phyloP scores from a whole-genome alignment of 2,797 vertebrate species.

The Mycteria americana region DNA sequence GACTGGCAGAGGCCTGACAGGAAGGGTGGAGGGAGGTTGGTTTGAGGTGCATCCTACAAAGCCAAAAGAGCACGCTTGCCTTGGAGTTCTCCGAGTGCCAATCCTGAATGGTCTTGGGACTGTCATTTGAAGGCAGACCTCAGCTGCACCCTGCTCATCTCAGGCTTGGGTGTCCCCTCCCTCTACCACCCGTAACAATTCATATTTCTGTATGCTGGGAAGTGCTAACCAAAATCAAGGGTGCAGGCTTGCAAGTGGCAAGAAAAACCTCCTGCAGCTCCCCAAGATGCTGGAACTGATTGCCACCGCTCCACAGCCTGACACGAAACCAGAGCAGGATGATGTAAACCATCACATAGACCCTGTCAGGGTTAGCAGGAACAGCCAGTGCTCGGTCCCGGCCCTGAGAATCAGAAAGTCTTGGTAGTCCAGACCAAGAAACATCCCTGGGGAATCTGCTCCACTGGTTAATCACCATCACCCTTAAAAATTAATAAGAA shows the following conservation, averaged over 20 bases:
- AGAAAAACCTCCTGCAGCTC: neutral
- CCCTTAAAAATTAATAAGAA: slow-evolving; percentile 35
- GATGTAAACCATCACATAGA: neutral
- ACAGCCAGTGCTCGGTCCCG: neutral
- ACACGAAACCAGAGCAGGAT: neutral
- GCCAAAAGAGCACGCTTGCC: neutral
- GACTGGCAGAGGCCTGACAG: neutral
- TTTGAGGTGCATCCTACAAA: neutral
- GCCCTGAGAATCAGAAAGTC: neutral
- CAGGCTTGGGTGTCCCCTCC: neutral
- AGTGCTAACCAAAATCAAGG: neutral
- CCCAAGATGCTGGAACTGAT: neutral
- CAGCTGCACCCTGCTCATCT: neutral
- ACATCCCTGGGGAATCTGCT: neutral
- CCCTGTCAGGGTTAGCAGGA: neutral
- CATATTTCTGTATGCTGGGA: neutral
- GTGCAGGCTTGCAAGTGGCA: neutral
- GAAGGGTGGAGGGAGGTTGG: neutral
- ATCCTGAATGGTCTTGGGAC: neutral
- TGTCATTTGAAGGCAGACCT: neutral
- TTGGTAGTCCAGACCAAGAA: neutral
- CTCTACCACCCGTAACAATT: neutral
- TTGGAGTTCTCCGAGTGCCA: neutral
- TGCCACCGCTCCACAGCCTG: neutral
- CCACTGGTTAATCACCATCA: neutral